A percentile compares a stretch with the other conserved stretches of the same genome.
phyloP scores from a whole-genome alignment of 2,888 invertebrate genomes.

The Urechis unicinctus region DNA sequence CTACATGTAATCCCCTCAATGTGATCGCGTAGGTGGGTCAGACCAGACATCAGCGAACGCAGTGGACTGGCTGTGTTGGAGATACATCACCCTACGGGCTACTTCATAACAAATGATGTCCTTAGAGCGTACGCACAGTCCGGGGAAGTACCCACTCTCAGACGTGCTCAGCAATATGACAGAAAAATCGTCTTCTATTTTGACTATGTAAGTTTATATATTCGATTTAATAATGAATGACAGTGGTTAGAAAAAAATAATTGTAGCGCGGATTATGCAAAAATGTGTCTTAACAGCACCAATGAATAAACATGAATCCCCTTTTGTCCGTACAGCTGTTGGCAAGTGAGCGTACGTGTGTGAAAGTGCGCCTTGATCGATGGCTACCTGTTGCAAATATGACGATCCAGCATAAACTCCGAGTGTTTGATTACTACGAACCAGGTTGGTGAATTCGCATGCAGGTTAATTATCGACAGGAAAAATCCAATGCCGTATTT shows the following conservation, averaged over 20 bases:
- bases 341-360: conserved; percentile 66
- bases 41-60: conserved; percentile 27
- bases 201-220: conserved; percentile 63
- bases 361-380: conserved; percentile 85
- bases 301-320: too few relatives aligned
- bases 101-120: conserved; percentile 61
- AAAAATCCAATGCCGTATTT: too few relatives aligned
- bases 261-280: too few relatives aligned
- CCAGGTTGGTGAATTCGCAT: conserved; percentile 77
- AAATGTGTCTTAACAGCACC: too few relatives aligned
- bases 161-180: conserved; percentile 75
- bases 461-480: too few relatives aligned
- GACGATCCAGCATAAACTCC: conserved; percentile 82
- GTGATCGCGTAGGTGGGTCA: conserved; percentile 49
- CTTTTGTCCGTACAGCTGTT: conserved; percentile 62
- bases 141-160: conserved; percentile 71
- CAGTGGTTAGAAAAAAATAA: too few relatives aligned
- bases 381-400: conserved; percentile 96
- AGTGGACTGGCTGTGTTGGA: conserved; percentile 45
- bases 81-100: conserved; percentile 45
- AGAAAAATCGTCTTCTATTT: conserved; percentile 87
- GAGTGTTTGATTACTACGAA: conserved; percentile 92
- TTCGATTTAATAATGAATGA: background rate
- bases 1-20: too few relatives aligned
- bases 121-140: conserved; percentile 78